These are phyloP conservation scores for Lasioglossum pauxillum DNA, from an alignment of 2,888 invertebrate species.

Conservation along the genomic window DNA sequence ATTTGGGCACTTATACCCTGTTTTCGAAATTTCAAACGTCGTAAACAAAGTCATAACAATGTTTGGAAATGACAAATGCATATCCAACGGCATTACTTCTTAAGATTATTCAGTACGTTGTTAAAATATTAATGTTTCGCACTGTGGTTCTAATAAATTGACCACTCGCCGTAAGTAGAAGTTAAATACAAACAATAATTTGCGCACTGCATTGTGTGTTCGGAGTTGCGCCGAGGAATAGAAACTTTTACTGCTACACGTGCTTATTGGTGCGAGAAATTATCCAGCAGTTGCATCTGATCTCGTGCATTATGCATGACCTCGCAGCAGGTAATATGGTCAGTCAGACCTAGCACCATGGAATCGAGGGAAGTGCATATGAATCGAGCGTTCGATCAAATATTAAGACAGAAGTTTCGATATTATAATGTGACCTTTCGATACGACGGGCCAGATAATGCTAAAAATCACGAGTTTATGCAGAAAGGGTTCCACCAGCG, in stretches of 20 bases:
- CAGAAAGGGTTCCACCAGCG: background rate
- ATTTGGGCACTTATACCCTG: too few relatives aligned
- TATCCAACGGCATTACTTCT: too few relatives aligned
- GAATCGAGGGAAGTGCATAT: background rate
- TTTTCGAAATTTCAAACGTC: too few relatives aligned
- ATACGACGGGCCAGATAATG: background rate
- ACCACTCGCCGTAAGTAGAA: background rate
- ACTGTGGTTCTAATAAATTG: background rate
- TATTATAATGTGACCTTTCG: conserved; percentile 4
- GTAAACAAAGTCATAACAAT: too few relatives aligned
- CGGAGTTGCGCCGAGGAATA: background rate
- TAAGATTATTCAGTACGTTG: too few relatives aligned
- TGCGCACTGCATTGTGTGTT: background rate
- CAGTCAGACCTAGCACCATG: background rate
- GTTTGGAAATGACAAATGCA: too few relatives aligned
- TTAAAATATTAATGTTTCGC: too few relatives aligned
- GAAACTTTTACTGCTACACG: background rate
- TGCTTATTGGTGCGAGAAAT: conserved; percentile 36
- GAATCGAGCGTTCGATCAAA: background rate
- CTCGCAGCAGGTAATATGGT: conserved; percentile 26
- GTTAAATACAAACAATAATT: background rate
- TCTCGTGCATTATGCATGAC: conserved; percentile 49
- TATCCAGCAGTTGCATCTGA: conserved; percentile 35
- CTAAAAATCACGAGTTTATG: conserved; percentile 4
- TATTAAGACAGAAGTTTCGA: background rate